These are phyloP conservation scores for Lutra lutra DNA, from an alignment of 2,797 vertebrate species.

Conservation along the genomic window DNA sequence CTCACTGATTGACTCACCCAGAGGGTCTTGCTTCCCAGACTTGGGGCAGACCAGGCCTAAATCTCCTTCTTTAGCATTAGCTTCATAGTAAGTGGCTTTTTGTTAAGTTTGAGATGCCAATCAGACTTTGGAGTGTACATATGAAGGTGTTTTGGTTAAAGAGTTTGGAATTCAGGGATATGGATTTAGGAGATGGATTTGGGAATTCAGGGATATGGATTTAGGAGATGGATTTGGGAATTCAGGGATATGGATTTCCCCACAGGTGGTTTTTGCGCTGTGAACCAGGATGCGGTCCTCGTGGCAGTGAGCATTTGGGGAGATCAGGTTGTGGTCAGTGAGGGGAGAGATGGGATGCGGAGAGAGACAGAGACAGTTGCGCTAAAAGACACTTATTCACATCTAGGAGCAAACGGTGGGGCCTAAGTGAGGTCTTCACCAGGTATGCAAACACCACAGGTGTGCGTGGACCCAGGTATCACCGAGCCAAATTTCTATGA, in stretches of 20 bases:
- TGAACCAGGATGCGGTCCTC: neutral
- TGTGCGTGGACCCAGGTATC: rapidly evolving
- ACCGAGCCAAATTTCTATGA: rapidly evolving
- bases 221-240: too few relatives aligned
- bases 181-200: too few relatives aligned
- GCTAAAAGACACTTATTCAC: rapidly evolving
- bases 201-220: too few relatives aligned
- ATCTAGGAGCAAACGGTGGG: rapidly evolving
- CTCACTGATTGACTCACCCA: rapidly evolving
- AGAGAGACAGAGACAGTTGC: neutral
- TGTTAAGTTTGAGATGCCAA: neutral
- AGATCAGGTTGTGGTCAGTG: neutral
- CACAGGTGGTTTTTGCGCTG: neutral
- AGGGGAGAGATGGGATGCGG: rapidly evolving
- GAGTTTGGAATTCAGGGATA: neutral
- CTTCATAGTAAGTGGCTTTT: neutral
- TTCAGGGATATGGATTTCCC: neutral
- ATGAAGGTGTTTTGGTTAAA: rapidly evolving
- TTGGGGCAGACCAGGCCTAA: neutral
- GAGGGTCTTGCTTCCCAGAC: neutral
- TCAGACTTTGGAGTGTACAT: rapidly evolving
- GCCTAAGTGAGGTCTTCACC: rapidly evolving
- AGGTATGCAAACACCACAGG: too few relatives aligned
- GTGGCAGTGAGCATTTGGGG: rapidly evolving
- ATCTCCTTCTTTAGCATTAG: neutral